Base-by-base conservation (phyloP, 92 coral and sea anemone genomes). In the Epizoanthus fatuus region DNA sequence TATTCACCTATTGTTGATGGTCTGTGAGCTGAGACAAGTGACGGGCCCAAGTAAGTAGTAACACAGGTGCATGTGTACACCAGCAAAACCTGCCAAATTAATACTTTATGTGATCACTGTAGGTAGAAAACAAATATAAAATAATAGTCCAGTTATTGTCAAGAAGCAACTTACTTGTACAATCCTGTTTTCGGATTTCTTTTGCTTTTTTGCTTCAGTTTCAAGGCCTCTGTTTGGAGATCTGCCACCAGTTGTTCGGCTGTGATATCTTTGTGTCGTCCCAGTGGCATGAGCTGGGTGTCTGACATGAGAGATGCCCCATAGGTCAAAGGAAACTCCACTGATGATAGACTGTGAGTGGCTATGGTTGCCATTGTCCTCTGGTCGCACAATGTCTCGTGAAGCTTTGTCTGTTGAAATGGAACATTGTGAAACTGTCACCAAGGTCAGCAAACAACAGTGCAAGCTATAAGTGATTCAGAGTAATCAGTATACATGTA, bases 341-440 rank as follows among this genome's bases (percentile, higher is more conserved):
- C 45, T 37, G 98, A 74, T 11, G 91, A 75, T 57, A 93, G 52
- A 68, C 88, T 88, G 69, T 97, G 99, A 38, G 99, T 95, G 12
- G 99, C 99, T 35, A 97, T 95, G 25, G 99, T 97, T 55, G 99
- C 99, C 7, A 56, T 69, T n/a, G 95, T 91, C 66, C 99, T 77
- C 37, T 95, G 94, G 75, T 97, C 98, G 86, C 99, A 97, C 42
- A 82, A 79, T 20, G 91, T 84, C 80, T 97, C 99, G 80, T 97
- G 99, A 7, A 97, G 90, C 72, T 95, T 95, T 42, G 99, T 94
- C 99, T 97, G 84, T 5, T 58, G 22, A 62, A 74, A 73, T 1
- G n/a, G 25, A 63, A 69, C 40, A 49, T 10, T 49, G 53, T 49
- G 14, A 49, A 49, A n/a, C 45, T 68, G 45, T 68, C 45, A 8